phyloP scores from a whole-genome alignment of 2,113 vertebrate genomes.

The Atrichornis clamosus region DNA sequence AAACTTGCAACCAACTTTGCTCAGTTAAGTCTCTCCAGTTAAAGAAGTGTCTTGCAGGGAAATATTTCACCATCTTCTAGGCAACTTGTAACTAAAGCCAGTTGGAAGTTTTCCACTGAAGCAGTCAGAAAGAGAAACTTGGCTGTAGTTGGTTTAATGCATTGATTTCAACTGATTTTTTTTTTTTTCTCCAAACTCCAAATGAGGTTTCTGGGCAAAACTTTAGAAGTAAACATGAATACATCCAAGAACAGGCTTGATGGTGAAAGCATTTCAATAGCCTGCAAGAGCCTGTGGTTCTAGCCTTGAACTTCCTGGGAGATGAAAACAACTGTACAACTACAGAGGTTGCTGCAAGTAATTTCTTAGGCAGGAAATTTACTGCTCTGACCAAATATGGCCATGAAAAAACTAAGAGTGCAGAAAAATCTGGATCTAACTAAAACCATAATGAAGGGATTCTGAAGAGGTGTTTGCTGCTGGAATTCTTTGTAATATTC shows the following conservation, averaged over 20 bases:
- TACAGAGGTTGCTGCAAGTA: neutral
- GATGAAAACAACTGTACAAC: neutral
- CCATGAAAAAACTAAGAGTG: neutral
- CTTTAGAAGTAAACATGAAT: neutral
- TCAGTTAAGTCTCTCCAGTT: neutral
- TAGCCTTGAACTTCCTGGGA: neutral
- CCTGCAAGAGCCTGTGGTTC: neutral
- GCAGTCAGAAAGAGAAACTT: neutral
- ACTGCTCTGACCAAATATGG: neutral
- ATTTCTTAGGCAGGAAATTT: neutral
- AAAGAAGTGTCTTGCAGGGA: neutral
- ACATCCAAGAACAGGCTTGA: neutral
- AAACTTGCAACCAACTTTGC: neutral
- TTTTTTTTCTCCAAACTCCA: neutral
- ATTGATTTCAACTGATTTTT: neutral
- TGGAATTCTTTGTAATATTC: neutral
- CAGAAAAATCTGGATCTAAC: neutral
- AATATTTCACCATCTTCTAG: neutral
- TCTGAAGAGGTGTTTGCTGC: neutral
- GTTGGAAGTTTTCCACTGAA: neutral
- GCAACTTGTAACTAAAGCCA: neutral
- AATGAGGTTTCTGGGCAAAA: constrained; percentile 1
- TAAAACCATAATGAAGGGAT: neutral
- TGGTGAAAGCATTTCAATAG: neutral
- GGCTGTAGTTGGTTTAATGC: neutral